Evolutionary conservation across 2,113 vertebrate species (phyloP).

Genomic region (Ciconia boyciana): DNA sequence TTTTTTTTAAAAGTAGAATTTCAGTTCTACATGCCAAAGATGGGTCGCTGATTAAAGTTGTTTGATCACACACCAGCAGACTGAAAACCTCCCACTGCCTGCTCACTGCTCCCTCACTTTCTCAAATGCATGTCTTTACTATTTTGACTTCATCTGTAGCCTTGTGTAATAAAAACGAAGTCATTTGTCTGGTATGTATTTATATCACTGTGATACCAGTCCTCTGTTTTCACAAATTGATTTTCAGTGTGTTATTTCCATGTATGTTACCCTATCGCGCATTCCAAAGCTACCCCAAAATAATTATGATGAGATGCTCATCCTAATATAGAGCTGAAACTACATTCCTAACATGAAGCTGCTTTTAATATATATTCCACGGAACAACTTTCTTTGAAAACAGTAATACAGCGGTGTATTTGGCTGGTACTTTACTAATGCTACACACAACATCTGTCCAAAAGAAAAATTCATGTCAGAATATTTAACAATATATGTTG

Average conservation of each 20-base stretch:
- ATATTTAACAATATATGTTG: conserved; percentile 72
- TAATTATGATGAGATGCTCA: background rate
- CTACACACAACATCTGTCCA: background rate
- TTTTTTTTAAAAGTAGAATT: background rate
- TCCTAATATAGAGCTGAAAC: background rate
- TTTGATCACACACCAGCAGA: background rate
- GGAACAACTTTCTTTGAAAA: background rate
- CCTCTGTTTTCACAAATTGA: background rate
- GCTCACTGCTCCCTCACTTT: background rate
- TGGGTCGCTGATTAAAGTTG: background rate
- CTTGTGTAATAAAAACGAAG: conserved; percentile 15
- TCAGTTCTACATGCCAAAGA: background rate
- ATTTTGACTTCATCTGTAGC: conserved; percentile 18
- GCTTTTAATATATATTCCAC: background rate
- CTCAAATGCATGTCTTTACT: background rate
- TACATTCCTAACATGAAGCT: background rate
- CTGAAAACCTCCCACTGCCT: background rate
- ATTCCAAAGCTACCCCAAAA: background rate
- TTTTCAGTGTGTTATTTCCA: conserved; percentile 8
- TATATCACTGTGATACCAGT: background rate
- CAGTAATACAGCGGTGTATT: background rate
- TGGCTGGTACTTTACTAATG: background rate
- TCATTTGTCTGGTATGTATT: conserved; percentile 57
- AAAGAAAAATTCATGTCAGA: conserved; percentile 58
- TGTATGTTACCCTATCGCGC: background rate